Conservation (phyloP, 2,888 invertebrate species). For the Ochlodes sylvanus region DNA sequence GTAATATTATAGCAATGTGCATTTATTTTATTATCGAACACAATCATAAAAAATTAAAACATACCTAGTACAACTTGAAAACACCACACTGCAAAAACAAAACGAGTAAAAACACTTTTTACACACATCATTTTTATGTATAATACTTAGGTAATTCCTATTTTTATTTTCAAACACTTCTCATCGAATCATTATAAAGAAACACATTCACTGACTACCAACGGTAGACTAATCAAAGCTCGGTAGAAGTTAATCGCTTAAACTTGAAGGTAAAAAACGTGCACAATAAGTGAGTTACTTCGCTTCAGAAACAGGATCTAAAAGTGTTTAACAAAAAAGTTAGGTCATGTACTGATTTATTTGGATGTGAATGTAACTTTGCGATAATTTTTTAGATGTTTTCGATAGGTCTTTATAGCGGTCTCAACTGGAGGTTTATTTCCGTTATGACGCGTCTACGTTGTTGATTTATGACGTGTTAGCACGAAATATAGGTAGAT, state of each 20-base stretch:
- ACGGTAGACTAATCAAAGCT: constrained; percentile 27
- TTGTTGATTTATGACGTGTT: not conserved
- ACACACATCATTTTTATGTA: constrained; percentile 29
- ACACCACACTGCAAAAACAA: constrained; percentile 7
- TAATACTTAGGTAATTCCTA: no score
- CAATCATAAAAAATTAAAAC: constrained; percentile 10
- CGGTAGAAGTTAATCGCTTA: not conserved
- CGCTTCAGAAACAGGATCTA: constrained; percentile 23
- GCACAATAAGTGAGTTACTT: constrained; percentile 14
- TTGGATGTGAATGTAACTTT: constrained; percentile 2
- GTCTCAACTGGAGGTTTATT: not conserved
- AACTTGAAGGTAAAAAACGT: constrained; percentile 13
- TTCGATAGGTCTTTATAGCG: not conserved
- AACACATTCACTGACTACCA: constrained; percentile 13
- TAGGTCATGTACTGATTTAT: constrained; percentile 23
- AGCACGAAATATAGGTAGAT: no score
- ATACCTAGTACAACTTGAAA: constrained; percentile 17
- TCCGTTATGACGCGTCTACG: not conserved
- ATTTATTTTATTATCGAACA: no score
- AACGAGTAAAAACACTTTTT: constrained; percentile 13
- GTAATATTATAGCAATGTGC: no score
- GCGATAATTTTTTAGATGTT: not conserved
- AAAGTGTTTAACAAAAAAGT: constrained; percentile 36
- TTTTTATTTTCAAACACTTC: constrained; percentile 6
- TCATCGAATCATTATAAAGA: constrained; percentile 14